These are phyloP conservation scores for Cyprinella venusta DNA, from an alignment of 2,797 vertebrate genomes.

Conservation along the genomic window DNA sequence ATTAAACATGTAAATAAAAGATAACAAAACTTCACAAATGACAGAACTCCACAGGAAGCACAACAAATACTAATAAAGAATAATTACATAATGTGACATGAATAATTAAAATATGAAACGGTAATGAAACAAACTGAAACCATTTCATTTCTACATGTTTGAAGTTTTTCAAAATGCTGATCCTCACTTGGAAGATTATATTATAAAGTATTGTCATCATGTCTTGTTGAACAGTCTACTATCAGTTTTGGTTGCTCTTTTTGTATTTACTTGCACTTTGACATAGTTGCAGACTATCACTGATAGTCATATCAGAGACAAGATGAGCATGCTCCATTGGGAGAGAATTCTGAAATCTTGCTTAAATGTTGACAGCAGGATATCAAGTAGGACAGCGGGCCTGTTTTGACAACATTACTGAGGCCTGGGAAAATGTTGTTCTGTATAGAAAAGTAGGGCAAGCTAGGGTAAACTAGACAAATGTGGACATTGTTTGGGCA, in stretches of 20 bases:
- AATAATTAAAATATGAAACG: background rate
- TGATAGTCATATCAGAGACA: background rate
- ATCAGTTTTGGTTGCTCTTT: background rate
- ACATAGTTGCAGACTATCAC: background rate
- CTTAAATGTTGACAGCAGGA: slow-evolving; percentile 9
- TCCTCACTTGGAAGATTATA: background rate
- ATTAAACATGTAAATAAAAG: too few relatives aligned
- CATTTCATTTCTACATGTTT: background rate
- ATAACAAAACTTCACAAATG: too few relatives aligned
- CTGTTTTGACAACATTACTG: slow-evolving; percentile 7
- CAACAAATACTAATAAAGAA: too few relatives aligned
- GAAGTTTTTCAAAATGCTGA: background rate
- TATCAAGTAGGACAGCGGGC: slow-evolving; percentile 14
- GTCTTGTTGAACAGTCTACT: background rate
- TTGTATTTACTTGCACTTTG: background rate
- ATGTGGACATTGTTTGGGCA: slow-evolving; percentile 4
- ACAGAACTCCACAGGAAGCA: too few relatives aligned
- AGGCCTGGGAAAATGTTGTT: slow-evolving; percentile 11
- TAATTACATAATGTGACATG: too few relatives aligned
- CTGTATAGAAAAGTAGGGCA: slow-evolving; percentile 28
- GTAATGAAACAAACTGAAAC: background rate
- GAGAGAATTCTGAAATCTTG: slow-evolving; percentile 1
- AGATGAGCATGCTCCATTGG: background rate
- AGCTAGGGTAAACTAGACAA: slow-evolving; percentile 18
- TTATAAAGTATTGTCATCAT: background rate